Evolutionary conservation across 2,888 invertebrate genomes (phyloP).

Genomic region (Pachydiplax longipennis): DNA sequence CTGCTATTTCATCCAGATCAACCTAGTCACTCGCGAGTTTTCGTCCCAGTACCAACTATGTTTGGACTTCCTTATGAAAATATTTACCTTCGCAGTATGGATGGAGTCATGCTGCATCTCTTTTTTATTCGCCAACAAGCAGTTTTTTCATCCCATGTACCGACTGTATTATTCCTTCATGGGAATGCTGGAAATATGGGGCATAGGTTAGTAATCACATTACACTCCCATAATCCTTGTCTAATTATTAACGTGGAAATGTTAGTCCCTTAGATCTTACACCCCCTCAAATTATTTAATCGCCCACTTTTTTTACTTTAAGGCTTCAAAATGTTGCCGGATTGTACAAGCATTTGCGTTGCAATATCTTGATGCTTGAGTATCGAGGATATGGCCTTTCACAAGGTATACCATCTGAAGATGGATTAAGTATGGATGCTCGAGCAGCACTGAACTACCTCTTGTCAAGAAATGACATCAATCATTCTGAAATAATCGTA

Average conservation of each 20-base stretch:
- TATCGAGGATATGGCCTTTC: constrained; percentile 95
- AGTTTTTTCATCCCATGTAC: constrained; percentile 72
- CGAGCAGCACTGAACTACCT: constrained; percentile 87
- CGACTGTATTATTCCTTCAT: constrained; percentile 90
- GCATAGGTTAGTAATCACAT: constrained; percentile 68
- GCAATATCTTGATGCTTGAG: constrained; percentile 91
- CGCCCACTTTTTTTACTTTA: constrained; percentile 49
- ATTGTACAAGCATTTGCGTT: constrained; percentile 79
- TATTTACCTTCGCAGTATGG: constrained; percentile 75
- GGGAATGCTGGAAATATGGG: constrained; percentile 98
- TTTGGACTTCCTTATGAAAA: constrained; percentile 89
- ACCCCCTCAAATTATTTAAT: not conserved
- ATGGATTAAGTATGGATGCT: constrained; percentile 87
- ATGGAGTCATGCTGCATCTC: constrained; percentile 80
- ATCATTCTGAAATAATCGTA: constrained; percentile 82
- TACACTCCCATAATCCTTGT: not conserved
- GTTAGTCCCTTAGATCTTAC: not conserved
- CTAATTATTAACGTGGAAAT: not conserved
- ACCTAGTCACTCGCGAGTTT: constrained; percentile 86
- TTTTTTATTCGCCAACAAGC: constrained; percentile 80
- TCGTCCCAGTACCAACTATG: constrained; percentile 85
- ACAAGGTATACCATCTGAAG: constrained; percentile 86
- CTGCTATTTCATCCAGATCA: constrained; percentile 89
- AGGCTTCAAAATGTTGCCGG: constrained; percentile 88
- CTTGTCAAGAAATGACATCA: constrained; percentile 80